phyloP scores from a whole-genome alignment of 2,888 invertebrate species.

The Hydrotaea cyrtoneurina region DNA sequence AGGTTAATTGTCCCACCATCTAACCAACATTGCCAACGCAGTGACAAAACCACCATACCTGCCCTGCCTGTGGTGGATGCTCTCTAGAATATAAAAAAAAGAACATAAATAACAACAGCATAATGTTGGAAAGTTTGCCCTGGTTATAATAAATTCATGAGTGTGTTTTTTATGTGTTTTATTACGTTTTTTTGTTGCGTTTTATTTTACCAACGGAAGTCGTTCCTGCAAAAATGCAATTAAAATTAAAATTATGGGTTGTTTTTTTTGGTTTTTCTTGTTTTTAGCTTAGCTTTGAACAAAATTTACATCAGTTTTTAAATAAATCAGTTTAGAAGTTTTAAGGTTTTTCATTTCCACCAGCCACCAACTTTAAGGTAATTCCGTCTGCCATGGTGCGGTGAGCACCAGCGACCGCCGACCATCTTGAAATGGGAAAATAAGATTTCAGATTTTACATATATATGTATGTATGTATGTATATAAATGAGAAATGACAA shows the following conservation, averaged over 20 bases:
- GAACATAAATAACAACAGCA: too few relatives aligned
- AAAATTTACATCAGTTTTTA: background rate
- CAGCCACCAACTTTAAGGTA: slow-evolving; percentile 33
- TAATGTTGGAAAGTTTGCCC: background rate
- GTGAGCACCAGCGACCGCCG: too few relatives aligned
- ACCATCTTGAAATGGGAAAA: too few relatives aligned
- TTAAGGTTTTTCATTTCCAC: slow-evolving; percentile 15
- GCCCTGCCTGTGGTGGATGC: too few relatives aligned
- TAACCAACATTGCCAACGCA: too few relatives aligned
- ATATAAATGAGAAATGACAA: too few relatives aligned
- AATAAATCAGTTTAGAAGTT: slow-evolving; percentile 6
- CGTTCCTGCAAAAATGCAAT: slow-evolving; percentile 17
- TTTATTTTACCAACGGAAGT: background rate
- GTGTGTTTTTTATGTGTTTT: background rate
- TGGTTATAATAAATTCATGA: slow-evolving; percentile 40
- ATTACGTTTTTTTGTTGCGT: too few relatives aligned
- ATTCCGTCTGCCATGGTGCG: background rate
- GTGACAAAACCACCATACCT: too few relatives aligned
- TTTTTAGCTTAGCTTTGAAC: background rate
- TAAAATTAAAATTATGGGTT: slow-evolving; percentile 29
- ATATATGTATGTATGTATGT: too few relatives aligned
- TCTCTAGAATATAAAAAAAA: too few relatives aligned
- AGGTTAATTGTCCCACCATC: too few relatives aligned
- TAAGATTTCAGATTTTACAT: too few relatives aligned
- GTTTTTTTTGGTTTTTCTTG: background rate